These are phyloP conservation scores for Erythrolamprus reginae DNA, from an alignment of 2,113 vertebrate species.

Conservation along the genomic window DNA sequence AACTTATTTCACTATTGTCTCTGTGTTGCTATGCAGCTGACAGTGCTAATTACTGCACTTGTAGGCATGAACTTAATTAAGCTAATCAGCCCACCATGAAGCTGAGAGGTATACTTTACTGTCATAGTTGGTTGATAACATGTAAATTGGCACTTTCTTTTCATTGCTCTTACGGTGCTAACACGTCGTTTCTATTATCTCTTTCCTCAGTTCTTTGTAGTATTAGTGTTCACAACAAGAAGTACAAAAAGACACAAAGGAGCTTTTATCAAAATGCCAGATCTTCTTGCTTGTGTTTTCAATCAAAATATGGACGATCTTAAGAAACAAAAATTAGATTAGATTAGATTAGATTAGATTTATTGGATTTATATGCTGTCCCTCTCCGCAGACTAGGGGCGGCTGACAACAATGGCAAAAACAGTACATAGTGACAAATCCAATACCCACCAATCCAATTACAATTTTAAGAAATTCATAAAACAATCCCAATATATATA, in stretches of 20 bases:
- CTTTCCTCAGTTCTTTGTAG: conserved; percentile 51
- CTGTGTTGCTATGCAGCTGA: conserved; percentile 46
- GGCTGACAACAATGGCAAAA: too few relatives aligned
- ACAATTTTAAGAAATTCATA: too few relatives aligned
- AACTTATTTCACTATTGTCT: conserved; percentile 38
- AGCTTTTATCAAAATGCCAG: conserved; percentile 53
- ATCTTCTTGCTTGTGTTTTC: conserved; percentile 50
- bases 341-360: too few relatives aligned
- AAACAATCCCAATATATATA: too few relatives aligned
- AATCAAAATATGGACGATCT: conserved; percentile 30
- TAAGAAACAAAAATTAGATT: neutral
- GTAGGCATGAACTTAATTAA: conserved; percentile 61
- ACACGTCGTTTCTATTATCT: conserved; percentile 42
- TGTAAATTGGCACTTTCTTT: conserved; percentile 54
- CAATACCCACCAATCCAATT: too few relatives aligned
- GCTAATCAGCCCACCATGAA: conserved; percentile 52
- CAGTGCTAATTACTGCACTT: conserved; percentile 50
- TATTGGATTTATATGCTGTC: too few relatives aligned
- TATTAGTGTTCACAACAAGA: conserved; percentile 51
- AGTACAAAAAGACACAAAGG: conserved; percentile 28
- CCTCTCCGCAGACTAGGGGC: too few relatives aligned
- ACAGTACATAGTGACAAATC: too few relatives aligned
- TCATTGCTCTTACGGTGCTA: conserved; percentile 50
- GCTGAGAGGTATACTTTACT: conserved; percentile 64
- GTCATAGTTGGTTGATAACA: conserved; percentile 46